Percentiles rank a stretch among this genome's conserved stretches.
These are phyloP conservation scores for Toxostoma redivivum DNA, from an alignment of 2,113 vertebrate species.

Conservation along the genomic window DNA sequence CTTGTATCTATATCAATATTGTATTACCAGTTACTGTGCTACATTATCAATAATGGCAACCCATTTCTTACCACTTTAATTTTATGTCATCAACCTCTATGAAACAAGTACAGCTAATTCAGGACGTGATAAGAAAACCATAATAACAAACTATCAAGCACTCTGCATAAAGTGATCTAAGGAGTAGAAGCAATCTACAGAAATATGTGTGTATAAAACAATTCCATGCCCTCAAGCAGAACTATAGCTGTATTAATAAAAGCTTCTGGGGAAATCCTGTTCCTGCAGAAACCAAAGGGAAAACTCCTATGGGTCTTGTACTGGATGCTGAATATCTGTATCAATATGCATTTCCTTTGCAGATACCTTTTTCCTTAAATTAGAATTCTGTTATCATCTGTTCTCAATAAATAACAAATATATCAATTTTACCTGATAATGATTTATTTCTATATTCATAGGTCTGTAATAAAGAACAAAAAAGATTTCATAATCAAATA, in stretches of 20 bases:
- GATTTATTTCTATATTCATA: background rate
- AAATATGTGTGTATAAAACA: background rate
- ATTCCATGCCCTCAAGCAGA: background rate
- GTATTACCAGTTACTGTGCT: background rate
- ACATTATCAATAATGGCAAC: background rate
- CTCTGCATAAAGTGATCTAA: background rate
- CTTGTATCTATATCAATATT: background rate
- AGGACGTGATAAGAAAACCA: background rate
- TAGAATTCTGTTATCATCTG: background rate
- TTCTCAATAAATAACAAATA: background rate
- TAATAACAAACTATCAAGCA: background rate
- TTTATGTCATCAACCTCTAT: background rate
- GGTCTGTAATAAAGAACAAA: background rate
- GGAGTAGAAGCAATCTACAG: background rate
- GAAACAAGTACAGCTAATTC: background rate
- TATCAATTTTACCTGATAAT: background rate
- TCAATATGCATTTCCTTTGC: background rate
- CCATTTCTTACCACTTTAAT: background rate
- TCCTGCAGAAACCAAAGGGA: background rate
- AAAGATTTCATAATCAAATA: background rate
- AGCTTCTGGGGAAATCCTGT: background rate
- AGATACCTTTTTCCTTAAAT: background rate
- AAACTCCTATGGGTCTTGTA: background rate
- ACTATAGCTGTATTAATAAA: background rate
- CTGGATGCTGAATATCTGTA: background rate